phyloP scores from a whole-genome alignment of 2,888 invertebrate genomes.

The Protophormia terraenovae region DNA sequence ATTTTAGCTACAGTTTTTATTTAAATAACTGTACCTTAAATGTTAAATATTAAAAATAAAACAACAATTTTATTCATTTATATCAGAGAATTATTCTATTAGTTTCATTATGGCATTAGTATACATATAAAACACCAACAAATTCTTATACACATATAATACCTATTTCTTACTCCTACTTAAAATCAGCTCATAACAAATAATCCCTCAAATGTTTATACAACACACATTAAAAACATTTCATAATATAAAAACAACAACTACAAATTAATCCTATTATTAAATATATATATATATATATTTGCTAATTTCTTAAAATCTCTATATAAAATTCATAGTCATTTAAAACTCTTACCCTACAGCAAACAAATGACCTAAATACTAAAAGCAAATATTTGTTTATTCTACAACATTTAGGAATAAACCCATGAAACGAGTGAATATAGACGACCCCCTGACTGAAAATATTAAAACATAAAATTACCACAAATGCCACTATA shows the following conservation, averaged over 20 bases:
- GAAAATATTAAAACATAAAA: constrained; percentile 28
- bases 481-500: constrained; percentile 18
- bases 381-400: not conserved
- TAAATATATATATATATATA: not conserved
- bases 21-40: too few species aligned
- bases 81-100: too few species aligned
- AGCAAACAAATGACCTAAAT: not conserved
- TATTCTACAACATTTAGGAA: not conserved
- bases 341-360: not conserved
- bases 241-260: not conserved
- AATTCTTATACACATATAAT: too few species aligned
- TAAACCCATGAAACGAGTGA: not conserved
- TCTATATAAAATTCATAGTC: not conserved
- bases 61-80: too few species aligned
- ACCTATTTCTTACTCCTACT: too few species aligned
- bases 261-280: not conserved
- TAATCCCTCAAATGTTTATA: too few species aligned
- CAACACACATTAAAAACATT: not conserved
- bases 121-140: too few species aligned
- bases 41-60: too few species aligned
- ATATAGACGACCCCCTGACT: not conserved
- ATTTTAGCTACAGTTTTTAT: too few species aligned
- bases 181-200: too few species aligned
- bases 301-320: not conserved
- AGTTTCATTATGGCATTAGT: too few species aligned